phyloP scores from a whole-genome alignment of 64 coral and sea anemone species.

The Montipora cactus region DNA sequence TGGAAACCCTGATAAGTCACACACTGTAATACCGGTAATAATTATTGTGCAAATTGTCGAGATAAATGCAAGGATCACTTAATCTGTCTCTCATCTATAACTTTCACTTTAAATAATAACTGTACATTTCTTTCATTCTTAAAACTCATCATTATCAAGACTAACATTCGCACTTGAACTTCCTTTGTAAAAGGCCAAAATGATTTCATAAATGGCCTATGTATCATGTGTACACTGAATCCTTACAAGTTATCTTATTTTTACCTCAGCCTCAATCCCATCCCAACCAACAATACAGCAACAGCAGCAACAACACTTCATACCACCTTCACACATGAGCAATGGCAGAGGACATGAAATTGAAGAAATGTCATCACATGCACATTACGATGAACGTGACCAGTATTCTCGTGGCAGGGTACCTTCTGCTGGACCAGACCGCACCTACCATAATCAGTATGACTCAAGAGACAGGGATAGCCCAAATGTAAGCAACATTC shows the following conservation, averaged over 20 bases:
- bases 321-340: background rate
- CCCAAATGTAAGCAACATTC: constrained; percentile 33
- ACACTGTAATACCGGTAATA: too few species aligned
- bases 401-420: constrained; percentile 4
- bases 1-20: too few species aligned
- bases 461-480: constrained; percentile 44
- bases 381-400: constrained; percentile 17
- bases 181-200: too few species aligned
- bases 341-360: constrained; percentile 1
- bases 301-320: background rate
- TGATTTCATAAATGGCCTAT: too few species aligned
- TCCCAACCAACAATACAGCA: background rate
- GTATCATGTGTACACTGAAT: background rate
- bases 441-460: constrained; percentile 17
- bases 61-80: too few species aligned
- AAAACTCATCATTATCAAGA: too few species aligned
- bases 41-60: too few species aligned
- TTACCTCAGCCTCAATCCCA: background rate
- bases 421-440: background rate
- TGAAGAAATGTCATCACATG: background rate
- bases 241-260: background rate
- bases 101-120: too few species aligned
- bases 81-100: too few species aligned
- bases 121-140: too few species aligned
- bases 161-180: too few species aligned